A percentile compares a stretch with the other conserved stretches of the same genome.
Conservation (phyloP, 1,140 invertebrate species). For the Drosophila rufa region DNA sequence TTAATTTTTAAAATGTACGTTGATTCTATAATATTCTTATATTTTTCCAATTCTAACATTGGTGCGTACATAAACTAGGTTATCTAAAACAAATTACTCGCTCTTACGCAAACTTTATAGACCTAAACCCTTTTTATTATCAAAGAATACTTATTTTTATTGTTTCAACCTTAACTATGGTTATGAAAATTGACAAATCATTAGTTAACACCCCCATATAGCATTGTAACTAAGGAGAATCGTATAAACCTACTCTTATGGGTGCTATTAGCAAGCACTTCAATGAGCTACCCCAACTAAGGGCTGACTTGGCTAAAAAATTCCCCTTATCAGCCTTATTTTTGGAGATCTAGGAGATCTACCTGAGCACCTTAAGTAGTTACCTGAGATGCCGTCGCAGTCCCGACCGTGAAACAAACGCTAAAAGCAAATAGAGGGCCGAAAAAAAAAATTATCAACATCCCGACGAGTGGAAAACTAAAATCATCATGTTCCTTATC, state of each 20-base stretch:
- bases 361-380: slow-evolving; percentile 30
- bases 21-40: too few relatives aligned
- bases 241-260: slow-evolving; percentile 4
- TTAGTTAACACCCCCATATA: background rate
- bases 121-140: background rate
- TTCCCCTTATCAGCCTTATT: slow-evolving; percentile 18
- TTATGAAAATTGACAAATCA: slow-evolving; percentile 19
- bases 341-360: slow-evolving; percentile 1
- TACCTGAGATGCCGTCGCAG: slow-evolving; percentile 22
- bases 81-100: background rate
- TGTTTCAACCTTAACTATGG: background rate
- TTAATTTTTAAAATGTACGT: background rate
- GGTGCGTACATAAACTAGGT: background rate
- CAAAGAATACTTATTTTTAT: slow-evolving; percentile 2
- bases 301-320: slow-evolving; percentile 6
- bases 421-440: slow-evolving; percentile 22
- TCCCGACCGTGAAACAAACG: slow-evolving; percentile 29
- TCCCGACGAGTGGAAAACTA: slow-evolving; percentile 16
- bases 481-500: slow-evolving; percentile 38
- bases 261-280: slow-evolving; percentile 2
- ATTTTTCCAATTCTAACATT: too few relatives aligned
- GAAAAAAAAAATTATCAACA: slow-evolving; percentile 22
- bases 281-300: background rate
- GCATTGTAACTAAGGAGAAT: slow-evolving; percentile 9
- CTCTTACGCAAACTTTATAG: too few relatives aligned